Evolutionary conservation across 1,140 invertebrate genomes (phyloP).

Genomic region (Drosophila pruinosa): DNA sequence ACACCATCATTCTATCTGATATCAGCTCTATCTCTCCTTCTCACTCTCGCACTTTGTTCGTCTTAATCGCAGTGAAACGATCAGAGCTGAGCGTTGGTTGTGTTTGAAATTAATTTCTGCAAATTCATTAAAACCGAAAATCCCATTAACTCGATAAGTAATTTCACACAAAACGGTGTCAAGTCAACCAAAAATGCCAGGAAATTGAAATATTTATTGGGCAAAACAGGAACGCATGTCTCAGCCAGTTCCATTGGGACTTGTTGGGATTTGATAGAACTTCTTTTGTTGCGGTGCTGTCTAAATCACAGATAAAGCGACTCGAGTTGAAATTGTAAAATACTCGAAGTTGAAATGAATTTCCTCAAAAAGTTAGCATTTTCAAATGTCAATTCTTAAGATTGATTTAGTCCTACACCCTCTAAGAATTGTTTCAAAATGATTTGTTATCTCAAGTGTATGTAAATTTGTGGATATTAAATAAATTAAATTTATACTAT

Average conservation of each 20-base stretch:
- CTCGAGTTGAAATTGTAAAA: neutral
- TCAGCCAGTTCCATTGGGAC: slow-evolving; percentile 25
- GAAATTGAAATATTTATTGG: slow-evolving; percentile 72
- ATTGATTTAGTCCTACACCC: too few species aligned
- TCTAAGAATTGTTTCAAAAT: too few species aligned
- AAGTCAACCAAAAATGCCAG: slow-evolving; percentile 70
- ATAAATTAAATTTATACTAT: too few species aligned
- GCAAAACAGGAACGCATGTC: neutral
- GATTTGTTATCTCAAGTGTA: too few species aligned
- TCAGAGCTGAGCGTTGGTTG: slow-evolving; percentile 20
- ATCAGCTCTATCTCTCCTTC: neutral
- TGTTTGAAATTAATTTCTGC: slow-evolving; percentile 65
- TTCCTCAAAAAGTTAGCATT: neutral
- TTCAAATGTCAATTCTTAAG: too few species aligned
- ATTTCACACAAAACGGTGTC: slow-evolving; percentile 66
- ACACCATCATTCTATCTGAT: slow-evolving; percentile 12
- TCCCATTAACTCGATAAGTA: slow-evolving; percentile 72
- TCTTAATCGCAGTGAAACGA: slow-evolving; percentile 50
- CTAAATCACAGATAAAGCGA: neutral
- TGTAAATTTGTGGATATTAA: too few species aligned
- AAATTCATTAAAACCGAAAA: slow-evolving; percentile 74
- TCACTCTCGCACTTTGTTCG: neutral
- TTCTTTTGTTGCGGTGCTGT: neutral
- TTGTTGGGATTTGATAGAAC: neutral
- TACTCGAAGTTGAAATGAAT: neutral